Conservation (phyloP, 2,113 vertebrate genomes). For the Xenopus tropicalis region UCB_Xtro_10.0 CM004444.2:3567001-3567500, state of each 20-base stretch:
- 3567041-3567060: conserved; percentile 82
- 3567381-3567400: conserved; percentile 24
- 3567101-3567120: conserved; percentile 85
- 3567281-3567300: neutral
- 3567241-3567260: conserved; percentile 3
- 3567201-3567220: conserved; percentile 74
- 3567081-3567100: conserved; percentile 94
- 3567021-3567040: conserved; percentile 87
- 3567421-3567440: conserved; percentile 12
- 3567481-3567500: too few species aligned
- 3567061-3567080: conserved; percentile 87
- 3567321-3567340: too few species aligned
- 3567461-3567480: conserved; percentile 8
- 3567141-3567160: conserved; percentile 65
- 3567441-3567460: conserved; percentile 20
- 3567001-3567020: conserved; percentile 76
- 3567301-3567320: neutral
- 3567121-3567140: conserved; percentile 63
- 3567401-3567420: conserved; percentile 27
- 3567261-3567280: neutral
- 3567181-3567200: conserved; percentile 80
- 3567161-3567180: conserved; percentile 71
- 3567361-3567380: neutral
- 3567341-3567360: too few species aligned
- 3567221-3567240: conserved; percentile 30